These are phyloP conservation scores for Dasypus novemcinctus DNA, from an alignment of 2,113 vertebrate species.

Conservation along the genomic window DNA sequence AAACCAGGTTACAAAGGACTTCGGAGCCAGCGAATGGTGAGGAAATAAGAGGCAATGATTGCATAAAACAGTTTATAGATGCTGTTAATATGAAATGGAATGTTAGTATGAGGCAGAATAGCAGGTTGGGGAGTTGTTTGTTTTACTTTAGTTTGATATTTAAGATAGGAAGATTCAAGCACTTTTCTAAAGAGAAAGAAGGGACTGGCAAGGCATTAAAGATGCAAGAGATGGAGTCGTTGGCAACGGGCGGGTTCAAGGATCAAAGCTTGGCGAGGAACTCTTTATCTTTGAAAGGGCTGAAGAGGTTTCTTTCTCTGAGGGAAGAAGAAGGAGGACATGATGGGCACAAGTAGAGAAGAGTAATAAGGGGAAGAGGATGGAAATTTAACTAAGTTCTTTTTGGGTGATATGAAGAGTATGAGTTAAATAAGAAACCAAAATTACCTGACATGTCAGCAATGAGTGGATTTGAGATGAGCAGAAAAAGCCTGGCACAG, in stretches of 20 bases:
- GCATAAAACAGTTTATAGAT: background rate
- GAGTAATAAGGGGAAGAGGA: background rate
- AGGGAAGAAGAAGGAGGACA: background rate
- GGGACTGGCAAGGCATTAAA: background rate
- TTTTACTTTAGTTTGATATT: background rate
- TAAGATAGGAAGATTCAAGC: background rate
- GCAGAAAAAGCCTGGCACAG: background rate
- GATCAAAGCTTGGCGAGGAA: background rate
- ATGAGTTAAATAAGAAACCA: background rate
- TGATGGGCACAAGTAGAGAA: background rate
- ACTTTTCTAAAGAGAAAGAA: background rate
- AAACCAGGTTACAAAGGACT: background rate
- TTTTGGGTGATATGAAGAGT: background rate
- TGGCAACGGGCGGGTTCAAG: background rate
- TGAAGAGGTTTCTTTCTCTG: background rate
- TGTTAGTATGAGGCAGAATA: background rate
- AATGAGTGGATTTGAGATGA: background rate
- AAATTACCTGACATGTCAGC: background rate
- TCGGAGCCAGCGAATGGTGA: background rate
- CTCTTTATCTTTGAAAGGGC: background rate
- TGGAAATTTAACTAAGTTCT: background rate
- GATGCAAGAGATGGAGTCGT: background rate
- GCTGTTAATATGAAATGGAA: background rate
- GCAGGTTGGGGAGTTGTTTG: background rate
- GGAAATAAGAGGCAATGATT: background rate